Base-by-base conservation (phyloP, 2,797 vertebrate species). In the Notamacropus eugenii region DNA sequence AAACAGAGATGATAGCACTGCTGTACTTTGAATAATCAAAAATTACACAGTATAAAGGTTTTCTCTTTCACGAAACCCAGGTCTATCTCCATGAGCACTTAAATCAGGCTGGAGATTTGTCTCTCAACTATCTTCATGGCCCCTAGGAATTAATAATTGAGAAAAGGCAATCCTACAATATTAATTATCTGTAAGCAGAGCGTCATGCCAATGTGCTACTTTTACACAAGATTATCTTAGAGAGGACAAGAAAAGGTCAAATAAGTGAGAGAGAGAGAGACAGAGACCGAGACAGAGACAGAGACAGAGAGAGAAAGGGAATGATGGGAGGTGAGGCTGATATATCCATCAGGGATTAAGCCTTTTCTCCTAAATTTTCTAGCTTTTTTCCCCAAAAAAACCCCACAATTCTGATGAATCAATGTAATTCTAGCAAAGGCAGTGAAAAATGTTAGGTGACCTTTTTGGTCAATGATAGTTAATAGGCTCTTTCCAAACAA, bases 141-240 rank as follows among this genome's bases (percentile, higher is more conserved):
- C 93, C 95, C 54, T 0, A 92, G 95, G 93, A 97, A 96, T 59
- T 92, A 95, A 95, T 95, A 90, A 95, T 91, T 54, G 57, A 96
- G 95, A 92, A 95, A 92, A 95, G 54, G 27, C 31, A 62, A 34
- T 16, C 54, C 24, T 94, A 90, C 0, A 34, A 24, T 94, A 95
- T 94, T 98, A 98, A 98, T 98, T 97, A 59, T 94, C 94, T 97
- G 92, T 90, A 95, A 93, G 91, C 95, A 94, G 50, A 57, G 24
- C 57, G 74, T 59, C 96, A 90, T 92, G 50, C 57, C 93, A 90
- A 31, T 91, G 74, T 5, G 56, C 54, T 55, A 55, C 28, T 90
- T 95, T 90, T 74, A 96, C 0, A 0, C 94, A 97, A 95, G 93
- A 95, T 97, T 92, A 93, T 92, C 93, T 96, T 93, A 0, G 94